Percentiles rank a stretch among this genome's conserved stretches.
phyloP scores from a whole-genome alignment of 2,113 vertebrate species.

The Nyctereutes procyonoides region DNA sequence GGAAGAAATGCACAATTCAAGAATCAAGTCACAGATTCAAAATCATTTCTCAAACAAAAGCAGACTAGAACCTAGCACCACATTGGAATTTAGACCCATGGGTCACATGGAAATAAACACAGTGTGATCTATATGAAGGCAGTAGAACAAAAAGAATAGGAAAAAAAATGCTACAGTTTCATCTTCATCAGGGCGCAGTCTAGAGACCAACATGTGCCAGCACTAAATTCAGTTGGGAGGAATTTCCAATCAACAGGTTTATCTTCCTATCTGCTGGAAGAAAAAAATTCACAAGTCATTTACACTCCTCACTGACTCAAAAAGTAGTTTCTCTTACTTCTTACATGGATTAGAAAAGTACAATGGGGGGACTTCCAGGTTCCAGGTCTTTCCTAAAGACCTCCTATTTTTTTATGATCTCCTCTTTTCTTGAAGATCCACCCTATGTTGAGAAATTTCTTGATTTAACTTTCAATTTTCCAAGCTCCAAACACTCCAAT shows the following conservation, averaged over 20 bases:
- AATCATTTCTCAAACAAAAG: slow-evolving; percentile 9
- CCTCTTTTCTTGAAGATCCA: too few relatives aligned
- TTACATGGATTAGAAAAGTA: not conserved
- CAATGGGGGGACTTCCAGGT: not conserved
- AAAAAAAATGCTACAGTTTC: not conserved
- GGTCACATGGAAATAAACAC: not conserved
- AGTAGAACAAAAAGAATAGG: not conserved
- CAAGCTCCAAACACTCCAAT: not conserved
- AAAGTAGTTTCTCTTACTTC: not conserved
- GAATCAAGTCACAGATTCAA: not conserved
- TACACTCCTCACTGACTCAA: not conserved
- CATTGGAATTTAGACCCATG: not conserved
- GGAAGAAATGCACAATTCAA: not conserved
- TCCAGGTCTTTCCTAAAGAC: not conserved
- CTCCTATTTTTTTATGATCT: too few relatives aligned
- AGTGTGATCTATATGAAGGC: not conserved
- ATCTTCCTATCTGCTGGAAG: not conserved
- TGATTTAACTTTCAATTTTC: not conserved
- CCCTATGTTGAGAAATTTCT: not conserved
- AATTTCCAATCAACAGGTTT: not conserved
- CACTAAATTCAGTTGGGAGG: not conserved
- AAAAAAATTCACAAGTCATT: not conserved
- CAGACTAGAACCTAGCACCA: not conserved
- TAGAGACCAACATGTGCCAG: not conserved
- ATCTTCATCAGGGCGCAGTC: not conserved